phyloP scores from a whole-genome alignment of 2,113 vertebrate genomes.

The Ibidorhyncha struthersii region DNA sequence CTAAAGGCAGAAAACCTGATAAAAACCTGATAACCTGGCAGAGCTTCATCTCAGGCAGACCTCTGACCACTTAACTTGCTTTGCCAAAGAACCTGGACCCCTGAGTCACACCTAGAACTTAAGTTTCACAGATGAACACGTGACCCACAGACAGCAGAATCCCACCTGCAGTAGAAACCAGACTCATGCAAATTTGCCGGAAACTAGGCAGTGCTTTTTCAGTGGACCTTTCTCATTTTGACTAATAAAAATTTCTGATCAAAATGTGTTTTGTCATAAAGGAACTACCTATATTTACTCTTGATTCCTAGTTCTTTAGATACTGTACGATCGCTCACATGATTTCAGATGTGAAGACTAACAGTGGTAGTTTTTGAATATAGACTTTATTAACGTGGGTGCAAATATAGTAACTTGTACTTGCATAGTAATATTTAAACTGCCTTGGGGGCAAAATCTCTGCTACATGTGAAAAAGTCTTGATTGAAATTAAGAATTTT shows the following conservation, averaged over 20 bases:
- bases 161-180: not conserved
- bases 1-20: too few species aligned
- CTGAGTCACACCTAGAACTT: not conserved
- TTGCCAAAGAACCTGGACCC: not conserved
- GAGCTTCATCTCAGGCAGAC: not conserved
- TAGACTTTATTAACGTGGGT: accelerated
- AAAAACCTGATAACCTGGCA: not conserved
- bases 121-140: not conserved
- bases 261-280: not conserved
- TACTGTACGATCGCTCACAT: not conserved
- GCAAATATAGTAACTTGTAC: not conserved
- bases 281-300: not conserved
- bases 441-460: not conserved
- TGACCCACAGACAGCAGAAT: not conserved
- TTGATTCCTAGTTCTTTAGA: not conserved
- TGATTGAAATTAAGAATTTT: not conserved
- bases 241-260: not conserved
- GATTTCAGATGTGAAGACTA: not conserved
- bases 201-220: not conserved
- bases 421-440: not conserved
- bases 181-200: not conserved
- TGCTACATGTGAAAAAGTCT: not conserved
- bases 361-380: not conserved
- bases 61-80: not conserved
- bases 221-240: not conserved